Conservation (phyloP, 2,888 invertebrate genomes). For the Monochamus alternatus region DNA sequence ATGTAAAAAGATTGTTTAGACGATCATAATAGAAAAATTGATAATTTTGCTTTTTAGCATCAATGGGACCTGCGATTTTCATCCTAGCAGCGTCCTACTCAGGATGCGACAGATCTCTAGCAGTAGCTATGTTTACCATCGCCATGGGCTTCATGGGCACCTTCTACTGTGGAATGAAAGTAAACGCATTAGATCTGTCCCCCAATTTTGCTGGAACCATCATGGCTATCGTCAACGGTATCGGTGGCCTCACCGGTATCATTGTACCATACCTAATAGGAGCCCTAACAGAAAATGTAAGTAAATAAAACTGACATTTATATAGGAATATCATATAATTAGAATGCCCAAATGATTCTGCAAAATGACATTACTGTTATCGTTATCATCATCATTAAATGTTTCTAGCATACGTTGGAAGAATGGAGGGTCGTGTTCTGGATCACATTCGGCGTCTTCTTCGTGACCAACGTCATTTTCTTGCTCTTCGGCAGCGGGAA, state of each 20-base stretch:
- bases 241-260: slow-evolving; percentile 77
- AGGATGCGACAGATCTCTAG: slow-evolving; percentile 73
- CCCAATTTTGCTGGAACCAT: slow-evolving; percentile 79
- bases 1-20: not conserved
- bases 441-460: slow-evolving; percentile 81
- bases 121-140: slow-evolving; percentile 74
- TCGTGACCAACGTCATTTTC: slow-evolving; percentile 79
- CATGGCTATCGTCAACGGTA: slow-evolving; percentile 78
- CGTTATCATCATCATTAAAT: slow-evolving; percentile 25
- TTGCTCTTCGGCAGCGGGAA: slow-evolving; percentile 70
- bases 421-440: slow-evolving; percentile 88
- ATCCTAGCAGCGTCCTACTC: slow-evolving; percentile 78
- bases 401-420: slow-evolving; percentile 74
- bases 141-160: slow-evolving; percentile 81
- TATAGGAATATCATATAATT: too few relatives aligned
- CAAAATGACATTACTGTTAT: too few relatives aligned
- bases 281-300: slow-evolving; percentile 76
- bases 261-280: slow-evolving; percentile 77
- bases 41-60: slow-evolving; percentile 70
- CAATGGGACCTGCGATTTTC: slow-evolving; percentile 76
- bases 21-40: not conserved
- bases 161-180: slow-evolving; percentile 80
- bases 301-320: slow-evolving; percentile 55
- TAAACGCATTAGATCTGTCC: slow-evolving; percentile 78
- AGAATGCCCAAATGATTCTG: too few relatives aligned